These are phyloP conservation scores for Prionailurus bengalensis DNA, from an alignment of 2,113 vertebrate species.

Conservation along the genomic window DNA sequence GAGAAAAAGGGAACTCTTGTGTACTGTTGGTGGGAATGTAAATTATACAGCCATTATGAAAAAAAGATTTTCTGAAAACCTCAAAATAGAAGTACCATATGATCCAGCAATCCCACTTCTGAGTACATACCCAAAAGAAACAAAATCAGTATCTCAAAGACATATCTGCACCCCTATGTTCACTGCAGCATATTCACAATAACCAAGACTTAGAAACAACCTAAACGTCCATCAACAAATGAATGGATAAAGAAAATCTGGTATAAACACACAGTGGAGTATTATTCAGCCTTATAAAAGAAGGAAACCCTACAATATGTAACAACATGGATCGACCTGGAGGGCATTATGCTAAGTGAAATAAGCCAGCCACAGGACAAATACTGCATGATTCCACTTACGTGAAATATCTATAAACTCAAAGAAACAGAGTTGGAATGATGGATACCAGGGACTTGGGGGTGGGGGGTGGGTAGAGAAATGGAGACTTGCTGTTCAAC, in stretches of 20 bases:
- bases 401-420: background rate
- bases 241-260: background rate
- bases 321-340: background rate
- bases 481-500: background rate
- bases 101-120: background rate
- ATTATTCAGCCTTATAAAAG: background rate
- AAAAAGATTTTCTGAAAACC: background rate
- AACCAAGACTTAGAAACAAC: background rate
- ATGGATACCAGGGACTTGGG: background rate
- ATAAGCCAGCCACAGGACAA: background rate
- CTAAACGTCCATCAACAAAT: background rate
- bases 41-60: background rate
- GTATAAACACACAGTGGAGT: background rate
- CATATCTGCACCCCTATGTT: background rate
- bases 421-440: background rate
- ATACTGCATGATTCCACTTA: background rate
- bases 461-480: too few species aligned
- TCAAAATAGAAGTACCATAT: background rate
- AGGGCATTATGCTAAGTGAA: background rate
- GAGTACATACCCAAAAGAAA: background rate
- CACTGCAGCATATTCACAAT: background rate
- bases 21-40: background rate
- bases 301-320: background rate
- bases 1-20: background rate
- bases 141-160: background rate